Conservation (phyloP, 23 tunicate genomes). For the Corella eumyota region DNA sequence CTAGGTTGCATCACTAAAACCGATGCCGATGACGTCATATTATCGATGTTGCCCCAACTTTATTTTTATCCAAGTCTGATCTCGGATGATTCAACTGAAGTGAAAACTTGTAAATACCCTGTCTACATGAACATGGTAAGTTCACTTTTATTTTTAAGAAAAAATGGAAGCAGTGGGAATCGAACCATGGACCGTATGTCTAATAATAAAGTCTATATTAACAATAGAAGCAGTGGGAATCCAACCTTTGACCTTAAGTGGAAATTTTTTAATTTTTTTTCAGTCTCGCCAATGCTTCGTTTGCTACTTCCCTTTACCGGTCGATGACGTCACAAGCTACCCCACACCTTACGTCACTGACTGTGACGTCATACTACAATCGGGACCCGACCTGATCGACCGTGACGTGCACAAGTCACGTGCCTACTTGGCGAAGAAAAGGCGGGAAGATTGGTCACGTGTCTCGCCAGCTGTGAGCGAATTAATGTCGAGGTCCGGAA, state of each 20-base stretch:
- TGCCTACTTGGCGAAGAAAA: slow-evolving; percentile 65
- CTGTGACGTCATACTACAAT: slow-evolving; percentile 48
- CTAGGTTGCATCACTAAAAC: slow-evolving; percentile 1
- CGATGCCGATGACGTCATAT: background rate
- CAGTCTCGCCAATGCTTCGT: slow-evolving; percentile 69
- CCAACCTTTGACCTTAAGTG: background rate
- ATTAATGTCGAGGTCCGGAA: slow-evolving; percentile 81
- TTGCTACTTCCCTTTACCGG: slow-evolving; percentile 42
- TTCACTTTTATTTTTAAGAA: background rate
- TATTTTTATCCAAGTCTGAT: slow-evolving; percentile 34
- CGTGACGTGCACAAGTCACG: slow-evolving; percentile 74
- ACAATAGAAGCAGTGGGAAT: background rate
- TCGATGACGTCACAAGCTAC: slow-evolving; percentile 21
- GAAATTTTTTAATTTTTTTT: background rate
- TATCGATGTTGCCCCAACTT: slow-evolving; percentile 11
- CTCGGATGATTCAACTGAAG: slow-evolving; percentile 12
- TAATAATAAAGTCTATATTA: no score
- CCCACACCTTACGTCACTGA: slow-evolving; percentile 17
- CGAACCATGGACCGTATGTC: background rate
- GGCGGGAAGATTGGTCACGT: slow-evolving; percentile 75
- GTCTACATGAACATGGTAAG: slow-evolving; percentile 73
- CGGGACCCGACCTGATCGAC: slow-evolving; percentile 46
- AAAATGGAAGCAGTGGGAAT: background rate
- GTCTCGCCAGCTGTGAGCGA: slow-evolving; percentile 85
- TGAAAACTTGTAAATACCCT: slow-evolving; percentile 26